Percentiles rank a stretch among this genome's conserved stretches.
These are phyloP conservation scores for Caenorhabditis sp. DNA, from an alignment of 2,888 invertebrate species.

Conservation along the genomic window DNA sequence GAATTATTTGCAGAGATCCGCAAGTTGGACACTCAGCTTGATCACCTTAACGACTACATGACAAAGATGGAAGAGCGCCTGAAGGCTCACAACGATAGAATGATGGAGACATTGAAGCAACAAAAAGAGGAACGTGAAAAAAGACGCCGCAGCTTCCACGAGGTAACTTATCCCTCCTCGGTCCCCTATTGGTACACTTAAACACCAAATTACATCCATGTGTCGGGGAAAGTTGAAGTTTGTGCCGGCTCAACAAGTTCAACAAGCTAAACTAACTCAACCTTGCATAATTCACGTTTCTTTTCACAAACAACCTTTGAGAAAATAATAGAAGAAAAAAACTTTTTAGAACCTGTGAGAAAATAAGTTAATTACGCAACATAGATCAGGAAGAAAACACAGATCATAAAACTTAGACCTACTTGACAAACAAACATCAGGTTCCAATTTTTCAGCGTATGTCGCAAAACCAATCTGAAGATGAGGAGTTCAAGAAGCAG, in stretches of 20 bases:
- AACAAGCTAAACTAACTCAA: constrained; percentile 19
- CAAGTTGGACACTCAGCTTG: constrained; percentile 81
- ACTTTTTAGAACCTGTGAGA: constrained; percentile 5
- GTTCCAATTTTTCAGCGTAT: constrained; percentile 64
- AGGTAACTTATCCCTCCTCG: constrained; percentile 65
- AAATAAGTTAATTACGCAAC: background rate
- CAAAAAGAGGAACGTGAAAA: constrained; percentile 82
- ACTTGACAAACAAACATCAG: no score
- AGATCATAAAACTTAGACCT: background rate
- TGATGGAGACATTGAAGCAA: constrained; percentile 79
- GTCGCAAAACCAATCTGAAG: constrained; percentile 76
- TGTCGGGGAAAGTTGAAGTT: background rate
- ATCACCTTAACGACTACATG: constrained; percentile 83
- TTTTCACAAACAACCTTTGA: background rate
- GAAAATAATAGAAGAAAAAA: constrained; percentile 3
- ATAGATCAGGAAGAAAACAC: background rate
- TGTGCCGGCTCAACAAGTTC: constrained; percentile 11
- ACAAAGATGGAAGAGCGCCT: constrained; percentile 75
- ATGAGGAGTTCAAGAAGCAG: constrained; percentile 81
- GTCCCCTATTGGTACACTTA: background rate
- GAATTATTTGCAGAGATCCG: constrained; percentile 79
- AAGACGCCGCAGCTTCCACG: constrained; percentile 81
- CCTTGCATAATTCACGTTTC: constrained; percentile 2
- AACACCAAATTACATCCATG: background rate
- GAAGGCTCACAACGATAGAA: constrained; percentile 77